Evolutionary conservation across 2,113 vertebrate genomes (phyloP), one percentile per base, ranked within the genome.

Genomic region (Festucalex cinctus): DNA sequence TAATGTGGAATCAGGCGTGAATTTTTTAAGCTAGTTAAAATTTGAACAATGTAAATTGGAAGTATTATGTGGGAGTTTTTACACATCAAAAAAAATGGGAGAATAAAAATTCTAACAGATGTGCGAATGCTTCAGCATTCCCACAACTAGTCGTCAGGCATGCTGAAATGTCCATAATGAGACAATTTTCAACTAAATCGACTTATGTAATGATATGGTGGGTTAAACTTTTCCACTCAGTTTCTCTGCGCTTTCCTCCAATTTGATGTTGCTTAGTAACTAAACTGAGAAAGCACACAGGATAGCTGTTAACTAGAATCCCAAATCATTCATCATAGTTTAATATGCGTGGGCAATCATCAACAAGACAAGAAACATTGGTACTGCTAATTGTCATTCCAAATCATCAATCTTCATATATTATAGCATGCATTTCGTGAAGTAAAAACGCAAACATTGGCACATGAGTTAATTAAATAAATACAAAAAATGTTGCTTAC

Each of bases 181-280:
- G 37, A 39, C 13, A 12, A 2, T 19, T 46, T 19, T 46, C 8
- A 9, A 41, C 39, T 12, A 9, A 32, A 41, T 9, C 9, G 39
- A 9, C 39, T 12, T 46, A 32, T 32, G 28, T 32, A 4, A 32
- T 32, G 28, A 32, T 32, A 32, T 32, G 28, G 28, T 4, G 28
- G 28, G 19, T 19, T 20, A 9, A n/a, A 58, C 28, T 36, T 58
- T 36, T 37, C 5, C 57, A 20, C 32, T 19, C 57, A 36, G 2
- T 51, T 51, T 54, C 22, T 54, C 13, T 32, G 48, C n/a, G 13
- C 14, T 14, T 13, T 8, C 22, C 17, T 56, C 26, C 26, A 28
- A 14, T 32, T 56, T 6, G 2, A 54, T 6, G 72, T 87, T 86
- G 76, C 83, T 69, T 76, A 62, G 81, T 63, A 85, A 89, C 79